A percentile compares a stretch with the other conserved stretches of the same genome.
These are phyloP conservation scores for Lepeophtheirus salmonis DNA, from an alignment of 1,140 invertebrate genomes.

Conservation along the genomic window DNA sequence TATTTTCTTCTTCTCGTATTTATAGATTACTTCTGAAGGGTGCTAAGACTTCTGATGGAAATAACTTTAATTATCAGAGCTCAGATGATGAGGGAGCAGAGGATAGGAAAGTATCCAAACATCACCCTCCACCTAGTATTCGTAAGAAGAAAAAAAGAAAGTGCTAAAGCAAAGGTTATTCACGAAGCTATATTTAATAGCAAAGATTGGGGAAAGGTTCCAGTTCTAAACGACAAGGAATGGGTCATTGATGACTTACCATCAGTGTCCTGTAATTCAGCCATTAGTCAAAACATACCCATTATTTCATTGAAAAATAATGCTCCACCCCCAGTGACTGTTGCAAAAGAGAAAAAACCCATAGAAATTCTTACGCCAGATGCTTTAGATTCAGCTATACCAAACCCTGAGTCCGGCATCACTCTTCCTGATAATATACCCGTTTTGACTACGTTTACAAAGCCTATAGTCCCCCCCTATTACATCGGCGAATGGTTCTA, in stretches of 20 bases:
- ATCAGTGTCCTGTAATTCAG: not conserved
- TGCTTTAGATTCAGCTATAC: not conserved
- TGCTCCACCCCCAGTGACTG: not conserved
- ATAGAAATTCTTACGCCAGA: not conserved
- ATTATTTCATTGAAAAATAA: not conserved
- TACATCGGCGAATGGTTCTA: not conserved
- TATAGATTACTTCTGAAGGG: conserved; percentile 19
- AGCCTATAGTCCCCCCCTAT: not conserved
- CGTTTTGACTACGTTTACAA: too few species aligned
- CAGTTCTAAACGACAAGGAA: not conserved
- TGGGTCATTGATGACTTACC: not conserved
- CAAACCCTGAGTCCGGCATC: not conserved
- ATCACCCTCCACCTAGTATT: not conserved
- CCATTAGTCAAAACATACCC: not conserved
- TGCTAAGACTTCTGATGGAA: conserved; percentile 19
- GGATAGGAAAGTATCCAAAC: not conserved
- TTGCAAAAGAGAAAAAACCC: not conserved
- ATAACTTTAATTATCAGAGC: conserved; percentile 10
- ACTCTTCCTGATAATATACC: too few species aligned
- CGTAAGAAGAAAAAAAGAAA: not conserved
- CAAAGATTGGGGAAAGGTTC: not conserved
- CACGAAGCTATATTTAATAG: not conserved
- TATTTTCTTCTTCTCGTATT: conserved; percentile 19
- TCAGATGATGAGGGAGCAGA: not conserved
- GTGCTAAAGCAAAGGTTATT: not conserved